phyloP scores from a whole-genome alignment of 1,140 invertebrate species.

The Drosophila truncata region DNA sequence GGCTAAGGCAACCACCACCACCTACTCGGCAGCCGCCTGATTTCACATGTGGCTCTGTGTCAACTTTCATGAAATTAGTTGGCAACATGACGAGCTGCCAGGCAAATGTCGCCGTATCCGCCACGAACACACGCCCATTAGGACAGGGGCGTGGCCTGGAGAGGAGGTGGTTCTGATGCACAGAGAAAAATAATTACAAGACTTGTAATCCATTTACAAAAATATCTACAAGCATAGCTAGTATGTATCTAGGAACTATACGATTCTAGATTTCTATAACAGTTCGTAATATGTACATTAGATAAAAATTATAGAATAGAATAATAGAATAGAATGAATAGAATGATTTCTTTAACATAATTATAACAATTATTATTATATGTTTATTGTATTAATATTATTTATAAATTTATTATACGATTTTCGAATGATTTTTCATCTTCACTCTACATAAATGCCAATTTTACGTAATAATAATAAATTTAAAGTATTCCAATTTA shows the following conservation, averaged over 20 bases:
- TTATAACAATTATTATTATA: neutral
- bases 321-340: too few species aligned
- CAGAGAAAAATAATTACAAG: neutral
- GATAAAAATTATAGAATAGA: neutral
- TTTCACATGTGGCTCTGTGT: conserved; percentile 83
- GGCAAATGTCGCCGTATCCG: conserved; percentile 48
- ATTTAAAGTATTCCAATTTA: neutral
- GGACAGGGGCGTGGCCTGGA: conserved; percentile 7
- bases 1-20: conserved; percentile 38
- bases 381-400: neutral
- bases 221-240: neutral
- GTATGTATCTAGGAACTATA: neutral
- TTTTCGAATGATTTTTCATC: neutral
- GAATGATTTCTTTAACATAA: neutral
- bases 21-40: conserved; percentile 45
- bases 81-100: conserved; percentile 84
- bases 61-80: conserved; percentile 84
- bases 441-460: neutral
- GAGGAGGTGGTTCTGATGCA: neutral
- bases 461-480: fast-evolving
- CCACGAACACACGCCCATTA: conserved; percentile 73
- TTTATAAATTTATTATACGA: neutral
- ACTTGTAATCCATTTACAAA: too few species aligned
- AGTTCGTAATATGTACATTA: neutral
- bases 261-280: neutral